Conservation (phyloP, 2,797 vertebrate genomes). For the Typhlichthys eigenmanni region DNA sequence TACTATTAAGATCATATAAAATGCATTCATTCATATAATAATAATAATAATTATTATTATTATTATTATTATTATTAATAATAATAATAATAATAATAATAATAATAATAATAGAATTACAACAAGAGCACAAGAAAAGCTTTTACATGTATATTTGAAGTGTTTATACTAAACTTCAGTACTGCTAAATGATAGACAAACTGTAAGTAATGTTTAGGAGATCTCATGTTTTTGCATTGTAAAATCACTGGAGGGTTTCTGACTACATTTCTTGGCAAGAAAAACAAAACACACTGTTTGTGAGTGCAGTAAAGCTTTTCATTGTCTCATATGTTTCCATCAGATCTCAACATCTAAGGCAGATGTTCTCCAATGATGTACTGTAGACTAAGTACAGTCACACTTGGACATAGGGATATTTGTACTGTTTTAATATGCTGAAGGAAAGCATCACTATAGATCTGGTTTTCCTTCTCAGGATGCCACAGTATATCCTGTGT, state of each 20-base stretch:
- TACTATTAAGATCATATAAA: no score
- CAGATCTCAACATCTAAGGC: slow-evolving; percentile 17
- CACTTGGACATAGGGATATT: slow-evolving; percentile 48
- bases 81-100: no score
- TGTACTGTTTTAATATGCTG: slow-evolving; percentile 37
- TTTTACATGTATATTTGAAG: no score
- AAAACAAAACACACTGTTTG: background rate
- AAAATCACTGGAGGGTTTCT: no score
- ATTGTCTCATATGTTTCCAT: background rate
- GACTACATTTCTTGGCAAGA: background rate
- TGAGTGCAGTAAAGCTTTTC: background rate
- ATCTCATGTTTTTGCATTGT: no score
- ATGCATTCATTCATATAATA: no score
- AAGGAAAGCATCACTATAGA: slow-evolving; percentile 51
- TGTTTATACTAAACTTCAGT: background rate
- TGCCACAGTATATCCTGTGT: slow-evolving; percentile 48
- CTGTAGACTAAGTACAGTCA: slow-evolving; percentile 35
- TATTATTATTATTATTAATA: no score
- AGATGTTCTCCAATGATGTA: slow-evolving; percentile 18
- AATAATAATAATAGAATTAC: no score
- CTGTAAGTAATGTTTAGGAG: background rate
- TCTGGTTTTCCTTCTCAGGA: slow-evolving; percentile 63
- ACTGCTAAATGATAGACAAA: slow-evolving; percentile 4
- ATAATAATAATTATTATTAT: no score
- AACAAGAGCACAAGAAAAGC: background rate